Evolutionary conservation across 2,888 invertebrate genomes (phyloP).

Genomic region (Drosophila antonietae): DNA sequence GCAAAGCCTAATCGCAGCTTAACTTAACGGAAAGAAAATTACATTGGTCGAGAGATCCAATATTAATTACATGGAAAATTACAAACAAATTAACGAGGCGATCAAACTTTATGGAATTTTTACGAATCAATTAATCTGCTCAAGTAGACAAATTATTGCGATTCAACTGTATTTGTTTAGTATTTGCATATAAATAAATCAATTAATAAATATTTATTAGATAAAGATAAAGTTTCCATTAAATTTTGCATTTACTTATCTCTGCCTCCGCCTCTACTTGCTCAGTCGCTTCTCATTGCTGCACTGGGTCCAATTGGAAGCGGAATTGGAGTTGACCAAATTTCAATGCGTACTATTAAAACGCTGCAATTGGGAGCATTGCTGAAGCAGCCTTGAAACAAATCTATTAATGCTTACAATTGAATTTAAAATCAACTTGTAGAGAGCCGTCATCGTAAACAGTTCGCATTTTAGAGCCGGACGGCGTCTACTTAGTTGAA

Average conservation of each 20-base stretch:
- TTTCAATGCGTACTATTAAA: neutral
- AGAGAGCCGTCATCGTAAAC: constrained; percentile 3
- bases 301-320: neutral
- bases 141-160: no score
- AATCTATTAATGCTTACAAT: no score
- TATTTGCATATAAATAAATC: neutral
- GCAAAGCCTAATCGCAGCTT: no score
- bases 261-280: neutral
- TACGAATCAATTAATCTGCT: neutral
- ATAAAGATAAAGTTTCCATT: neutral
- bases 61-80: no score
- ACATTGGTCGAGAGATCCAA: no score
- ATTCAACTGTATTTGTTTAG: neutral
- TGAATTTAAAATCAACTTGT: neutral
- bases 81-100: no score
- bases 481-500: constrained; percentile 10
- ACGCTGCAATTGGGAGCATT: no score
- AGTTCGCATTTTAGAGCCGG: neutral
- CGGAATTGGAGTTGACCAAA: neutral
- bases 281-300: no score
- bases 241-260: neutral
- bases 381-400: no score
- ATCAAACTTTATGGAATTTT: neutral
- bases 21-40: no score
- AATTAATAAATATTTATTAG: neutral